Evolutionary conservation across 2,797 vertebrate species (phyloP).

Genomic region (Onychomys torridus): DNA sequence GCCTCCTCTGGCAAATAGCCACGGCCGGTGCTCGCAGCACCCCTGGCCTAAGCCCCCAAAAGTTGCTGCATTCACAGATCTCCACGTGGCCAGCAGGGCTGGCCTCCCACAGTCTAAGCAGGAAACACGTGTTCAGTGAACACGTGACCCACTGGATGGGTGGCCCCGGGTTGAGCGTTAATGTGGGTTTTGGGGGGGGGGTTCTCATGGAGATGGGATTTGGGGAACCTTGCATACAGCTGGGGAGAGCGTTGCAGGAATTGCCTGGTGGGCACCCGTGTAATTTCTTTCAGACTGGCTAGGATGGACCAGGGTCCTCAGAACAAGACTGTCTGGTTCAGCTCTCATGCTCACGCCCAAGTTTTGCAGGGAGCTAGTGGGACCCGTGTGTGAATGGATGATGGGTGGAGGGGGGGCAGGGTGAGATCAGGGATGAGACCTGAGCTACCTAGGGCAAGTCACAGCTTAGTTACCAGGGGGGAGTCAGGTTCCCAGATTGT

Average conservation of each 20-base stretch:
- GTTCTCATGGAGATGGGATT: not conserved
- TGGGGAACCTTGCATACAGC: not conserved
- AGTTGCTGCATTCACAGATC: not conserved
- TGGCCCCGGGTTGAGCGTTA: not conserved
- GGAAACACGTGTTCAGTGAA: not conserved
- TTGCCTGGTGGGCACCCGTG: not conserved
- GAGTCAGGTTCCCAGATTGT: not conserved
- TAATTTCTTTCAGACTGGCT: not conserved
- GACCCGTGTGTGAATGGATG: not conserved
- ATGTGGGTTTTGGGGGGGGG: not conserved
- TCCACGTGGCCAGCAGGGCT: not conserved
- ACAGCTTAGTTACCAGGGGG: not conserved
- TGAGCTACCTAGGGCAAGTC: not conserved
- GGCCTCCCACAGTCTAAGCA: not conserved
- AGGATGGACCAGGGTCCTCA: not conserved
- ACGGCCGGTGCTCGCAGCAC: not conserved
- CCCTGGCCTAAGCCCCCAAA: not conserved
- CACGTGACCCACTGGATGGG: not conserved
- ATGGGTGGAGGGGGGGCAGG: not conserved
- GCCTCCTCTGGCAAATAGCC: not conserved
- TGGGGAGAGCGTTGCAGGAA: not conserved
- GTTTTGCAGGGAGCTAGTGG: not conserved
- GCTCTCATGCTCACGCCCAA: too few species aligned
- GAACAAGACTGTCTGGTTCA: not conserved
- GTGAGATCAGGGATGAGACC: not conserved